phyloP scores from a whole-genome alignment of 2,113 vertebrate species.

The Excalfactoria chinensis region DNA sequence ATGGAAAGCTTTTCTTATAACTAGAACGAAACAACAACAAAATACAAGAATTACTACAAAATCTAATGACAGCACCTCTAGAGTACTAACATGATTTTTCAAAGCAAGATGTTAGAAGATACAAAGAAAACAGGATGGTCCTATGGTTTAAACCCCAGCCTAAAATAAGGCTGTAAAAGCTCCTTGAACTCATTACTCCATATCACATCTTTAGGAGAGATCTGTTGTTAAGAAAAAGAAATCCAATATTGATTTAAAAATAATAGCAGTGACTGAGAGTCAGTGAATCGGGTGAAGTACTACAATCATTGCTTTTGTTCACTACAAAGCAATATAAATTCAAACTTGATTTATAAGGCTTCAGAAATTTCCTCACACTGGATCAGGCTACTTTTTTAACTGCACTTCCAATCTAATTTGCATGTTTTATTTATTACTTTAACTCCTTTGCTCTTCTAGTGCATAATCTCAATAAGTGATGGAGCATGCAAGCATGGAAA shows the following conservation, averaged over 20 bases:
- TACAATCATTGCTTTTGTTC: not conserved
- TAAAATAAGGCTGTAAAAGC: not conserved
- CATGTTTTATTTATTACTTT: not conserved
- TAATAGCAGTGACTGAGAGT: not conserved
- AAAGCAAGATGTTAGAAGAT: not conserved
- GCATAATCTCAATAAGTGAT: not conserved
- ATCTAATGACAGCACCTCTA: not conserved
- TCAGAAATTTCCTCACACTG: not conserved
- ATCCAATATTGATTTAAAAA: not conserved
- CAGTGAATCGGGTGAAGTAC: not conserved
- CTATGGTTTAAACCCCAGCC: not conserved
- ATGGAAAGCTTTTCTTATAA: not conserved
- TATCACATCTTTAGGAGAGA: not conserved
- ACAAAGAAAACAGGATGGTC: not conserved
- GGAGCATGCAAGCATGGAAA: not conserved
- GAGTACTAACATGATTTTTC: not conserved
- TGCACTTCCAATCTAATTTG: not conserved
- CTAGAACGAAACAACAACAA: not conserved
- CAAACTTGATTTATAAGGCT: not conserved
- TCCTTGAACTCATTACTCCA: not conserved
- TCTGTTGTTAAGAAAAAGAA: not conserved
- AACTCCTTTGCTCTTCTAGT: not conserved
- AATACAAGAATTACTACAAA: not conserved
- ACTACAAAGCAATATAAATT: not conserved
- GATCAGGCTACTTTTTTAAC: not conserved